Evolutionary conservation across 2,888 invertebrate species (phyloP).

Genomic region (Epinotia bilunana): DNA sequence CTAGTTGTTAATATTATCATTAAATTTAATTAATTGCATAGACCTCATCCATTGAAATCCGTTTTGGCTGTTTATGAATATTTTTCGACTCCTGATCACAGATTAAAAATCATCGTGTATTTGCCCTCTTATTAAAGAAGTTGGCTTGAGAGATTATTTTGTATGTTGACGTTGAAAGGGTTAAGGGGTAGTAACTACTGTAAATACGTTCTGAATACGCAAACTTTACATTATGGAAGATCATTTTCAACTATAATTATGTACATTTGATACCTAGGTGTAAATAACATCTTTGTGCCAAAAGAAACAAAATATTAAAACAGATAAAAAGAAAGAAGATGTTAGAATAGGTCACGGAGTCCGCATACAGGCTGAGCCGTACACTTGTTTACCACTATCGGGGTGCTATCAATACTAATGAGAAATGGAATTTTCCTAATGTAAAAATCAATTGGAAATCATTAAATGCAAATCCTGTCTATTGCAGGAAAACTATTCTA

Average conservation of each 20-base stretch:
- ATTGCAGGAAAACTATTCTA: slow-evolving; percentile 59
- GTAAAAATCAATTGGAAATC: background rate
- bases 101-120: too few species aligned
- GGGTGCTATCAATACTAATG: background rate
- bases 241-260: background rate
- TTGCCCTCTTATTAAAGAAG: background rate
- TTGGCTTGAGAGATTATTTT: background rate
- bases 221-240: slow-evolving; percentile 2
- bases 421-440: background rate
- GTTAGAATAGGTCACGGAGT: background rate
- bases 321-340: background rate
- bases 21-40: too few species aligned
- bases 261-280: slow-evolving; percentile 19
- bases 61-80: too few species aligned
- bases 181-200: too few species aligned
- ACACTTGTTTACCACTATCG: background rate
- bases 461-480: slow-evolving; percentile 37
- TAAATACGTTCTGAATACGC: background rate
- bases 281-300: slow-evolving; percentile 23
- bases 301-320: background rate
- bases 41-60: too few species aligned
- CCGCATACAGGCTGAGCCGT: too few species aligned
- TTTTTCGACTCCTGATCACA: too few species aligned
- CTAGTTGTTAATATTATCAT: too few species aligned
- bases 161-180: background rate